A percentile compares a stretch with the other conserved stretches of the same genome.
These are phyloP conservation scores for Globia sparganii DNA, from an alignment of 2,888 invertebrate genomes.

Conservation along the genomic window DNA sequence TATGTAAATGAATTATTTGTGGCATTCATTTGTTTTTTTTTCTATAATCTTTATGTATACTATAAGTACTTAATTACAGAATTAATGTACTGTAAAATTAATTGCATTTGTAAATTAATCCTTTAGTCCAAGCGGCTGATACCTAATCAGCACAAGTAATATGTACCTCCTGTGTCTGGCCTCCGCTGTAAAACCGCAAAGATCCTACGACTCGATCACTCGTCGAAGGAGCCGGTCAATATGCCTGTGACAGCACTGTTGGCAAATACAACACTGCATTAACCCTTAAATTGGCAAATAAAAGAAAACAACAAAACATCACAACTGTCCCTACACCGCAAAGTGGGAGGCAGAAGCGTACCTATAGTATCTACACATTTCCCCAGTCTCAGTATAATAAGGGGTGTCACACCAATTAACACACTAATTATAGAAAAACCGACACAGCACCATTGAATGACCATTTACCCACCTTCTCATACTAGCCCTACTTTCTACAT, in stretches of 20 bases:
- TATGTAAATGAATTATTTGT: slow-evolving; percentile 17
- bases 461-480: too few relatives aligned
- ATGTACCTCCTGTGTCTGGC: too few relatives aligned
- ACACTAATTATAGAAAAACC: neutral
- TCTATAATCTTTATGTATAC: neutral
- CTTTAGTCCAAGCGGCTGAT: slow-evolving; percentile 2
- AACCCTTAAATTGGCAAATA: neutral
- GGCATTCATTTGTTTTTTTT: neutral
- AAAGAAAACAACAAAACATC: neutral
- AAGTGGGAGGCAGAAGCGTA: neutral
- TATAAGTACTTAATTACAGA: slow-evolving; percentile 13
- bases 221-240: neutral
- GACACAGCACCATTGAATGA: neutral
- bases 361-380: too few relatives aligned
- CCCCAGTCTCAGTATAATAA: neutral
- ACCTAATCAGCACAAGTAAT: neutral
- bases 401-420: neutral
- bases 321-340: neutral
- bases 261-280: neutral
- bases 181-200: too few relatives aligned
- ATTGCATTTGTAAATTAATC: slow-evolving; percentile 7
- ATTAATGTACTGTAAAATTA: slow-evolving; percentile 37
- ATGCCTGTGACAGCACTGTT: neutral
- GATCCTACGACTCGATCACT: neutral
- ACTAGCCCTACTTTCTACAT: slow-evolving; percentile 1